phyloP scores from a whole-genome alignment of 1,140 invertebrate species.

The Halyomorpha halys region DNA sequence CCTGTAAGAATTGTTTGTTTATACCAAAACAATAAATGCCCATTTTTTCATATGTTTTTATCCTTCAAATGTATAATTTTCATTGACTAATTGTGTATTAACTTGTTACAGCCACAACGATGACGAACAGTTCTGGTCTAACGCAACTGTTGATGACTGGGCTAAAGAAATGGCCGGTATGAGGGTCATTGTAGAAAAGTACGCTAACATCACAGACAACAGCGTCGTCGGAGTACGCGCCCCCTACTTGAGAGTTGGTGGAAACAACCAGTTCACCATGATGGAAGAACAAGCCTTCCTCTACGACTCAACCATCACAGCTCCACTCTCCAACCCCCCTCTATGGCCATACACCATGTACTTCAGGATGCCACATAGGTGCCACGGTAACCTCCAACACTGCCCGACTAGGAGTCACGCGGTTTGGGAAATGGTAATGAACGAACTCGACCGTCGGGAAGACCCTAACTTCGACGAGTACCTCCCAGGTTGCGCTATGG shows the following conservation, averaged over 20 bases:
- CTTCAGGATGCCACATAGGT: slow-evolving; percentile 90
- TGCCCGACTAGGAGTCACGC: slow-evolving; percentile 86
- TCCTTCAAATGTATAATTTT: too few species aligned
- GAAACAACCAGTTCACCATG: slow-evolving; percentile 95
- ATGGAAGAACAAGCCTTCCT: slow-evolving; percentile 94
- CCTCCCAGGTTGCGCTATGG: slow-evolving; percentile 88
- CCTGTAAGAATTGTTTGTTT: too few species aligned
- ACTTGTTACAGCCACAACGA: slow-evolving; percentile 64
- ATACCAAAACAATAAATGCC: too few species aligned
- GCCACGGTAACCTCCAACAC: slow-evolving; percentile 85
- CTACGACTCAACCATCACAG: slow-evolving; percentile 91
- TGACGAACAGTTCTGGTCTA: slow-evolving; percentile 88
- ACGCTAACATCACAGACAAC: slow-evolving; percentile 85
- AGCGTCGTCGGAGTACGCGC: slow-evolving; percentile 88
- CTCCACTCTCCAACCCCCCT: slow-evolving; percentile 80
- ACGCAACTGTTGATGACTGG: slow-evolving; percentile 86
- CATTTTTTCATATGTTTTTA: too few species aligned
- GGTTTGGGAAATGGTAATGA: slow-evolving; percentile 98
- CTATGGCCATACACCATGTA: slow-evolving; percentile 97
- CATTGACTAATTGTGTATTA: too few species aligned
- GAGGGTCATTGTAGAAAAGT: slow-evolving; percentile 85
- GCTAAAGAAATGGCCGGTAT: slow-evolving; percentile 94
- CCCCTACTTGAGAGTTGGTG: slow-evolving; percentile 84
- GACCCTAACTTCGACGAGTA: slow-evolving; percentile 85
- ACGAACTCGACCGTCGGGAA: slow-evolving; percentile 84